Evolutionary conservation across 2,113 vertebrate genomes (phyloP).

Genomic region (Lucifuga dentata): DNA sequence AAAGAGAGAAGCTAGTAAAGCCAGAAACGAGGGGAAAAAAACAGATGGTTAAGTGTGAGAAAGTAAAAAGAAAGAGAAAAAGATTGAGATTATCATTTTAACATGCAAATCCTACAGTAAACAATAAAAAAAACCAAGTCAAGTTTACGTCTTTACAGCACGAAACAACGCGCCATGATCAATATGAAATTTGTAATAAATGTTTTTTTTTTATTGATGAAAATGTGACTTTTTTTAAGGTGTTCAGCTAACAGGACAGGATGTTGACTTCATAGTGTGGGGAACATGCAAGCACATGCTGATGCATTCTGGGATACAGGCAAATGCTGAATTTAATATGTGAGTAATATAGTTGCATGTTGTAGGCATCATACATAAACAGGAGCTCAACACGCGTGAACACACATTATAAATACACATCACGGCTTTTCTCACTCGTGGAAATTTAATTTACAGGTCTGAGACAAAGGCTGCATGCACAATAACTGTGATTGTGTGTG

Average conservation of each 20-base stretch:
- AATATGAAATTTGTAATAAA: no score
- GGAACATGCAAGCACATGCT: background rate
- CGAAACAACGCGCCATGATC: no score
- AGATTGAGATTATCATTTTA: no score
- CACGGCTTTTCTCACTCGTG: background rate
- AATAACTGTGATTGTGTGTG: background rate
- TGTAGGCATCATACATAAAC: slow-evolving; percentile 17
- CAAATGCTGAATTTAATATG: slow-evolving; percentile 9
- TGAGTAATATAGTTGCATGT: background rate
- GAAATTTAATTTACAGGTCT: slow-evolving; percentile 23
- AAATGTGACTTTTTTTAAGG: no score
- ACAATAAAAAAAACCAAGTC: no score
- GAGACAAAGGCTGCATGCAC: slow-evolving; percentile 25
- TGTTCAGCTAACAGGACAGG: background rate
- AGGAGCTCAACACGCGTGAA: background rate
- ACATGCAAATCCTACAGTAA: no score
- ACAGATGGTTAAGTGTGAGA: no score
- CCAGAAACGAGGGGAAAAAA: no score
- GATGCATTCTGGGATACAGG: background rate
- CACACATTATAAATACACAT: background rate
- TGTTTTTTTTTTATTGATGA: no score
- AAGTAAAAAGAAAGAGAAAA: no score
- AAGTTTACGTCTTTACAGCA: no score
- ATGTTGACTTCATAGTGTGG: background rate
- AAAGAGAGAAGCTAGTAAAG: no score